Evolutionary conservation across 2,113 vertebrate genomes (phyloP), one percentile per base, ranked within the genome.

Genomic region (Setophaga coronata): DNA sequence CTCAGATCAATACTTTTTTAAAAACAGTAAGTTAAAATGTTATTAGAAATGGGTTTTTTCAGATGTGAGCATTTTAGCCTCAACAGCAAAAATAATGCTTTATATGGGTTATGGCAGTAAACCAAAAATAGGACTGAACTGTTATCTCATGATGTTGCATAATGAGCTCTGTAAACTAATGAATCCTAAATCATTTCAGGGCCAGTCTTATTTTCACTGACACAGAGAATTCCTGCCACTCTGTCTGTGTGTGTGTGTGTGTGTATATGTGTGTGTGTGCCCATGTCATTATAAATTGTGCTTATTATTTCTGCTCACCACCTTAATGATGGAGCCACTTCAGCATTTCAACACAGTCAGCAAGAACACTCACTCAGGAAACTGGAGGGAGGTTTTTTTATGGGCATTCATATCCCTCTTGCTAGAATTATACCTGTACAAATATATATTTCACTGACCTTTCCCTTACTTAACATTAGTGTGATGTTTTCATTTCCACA

Each of bases 131-230:
- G 70, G 31, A 15, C 48, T 83, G 88, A 79, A 78, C 28, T 90
- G 26, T 89, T 80, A 86, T 36, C 45, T 89, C 70, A 78, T 73
- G 73, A 77, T n/a, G 74, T 51, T 53, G 80, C 73, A 84, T 64
- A 94, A 92, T 31, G 74, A 95, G 50, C 53, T 76, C 91, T 90
- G 93, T 89, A 92, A 94, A 87, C 87, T 93, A 96, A 96, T 93
- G 89, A 95, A 96, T 94, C 91, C 58, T 91, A 82, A 90, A 89
- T 84, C 62, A 73, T 2, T 61, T 61, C 4, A 2, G 25, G 20
- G 10, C 6, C 42, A 73, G 21, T 34, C 58, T 66, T 72, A 42
- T 80, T 95, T 95, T 66, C 47, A 70, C 62, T 66, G 90, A 85
- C 54, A 84, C 36, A 58, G 38, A 76, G 33, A 79, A 85, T 70